Evolutionary conservation across 2,888 invertebrate genomes (phyloP).

Genomic region (Aspidapion aeneum): DNA sequence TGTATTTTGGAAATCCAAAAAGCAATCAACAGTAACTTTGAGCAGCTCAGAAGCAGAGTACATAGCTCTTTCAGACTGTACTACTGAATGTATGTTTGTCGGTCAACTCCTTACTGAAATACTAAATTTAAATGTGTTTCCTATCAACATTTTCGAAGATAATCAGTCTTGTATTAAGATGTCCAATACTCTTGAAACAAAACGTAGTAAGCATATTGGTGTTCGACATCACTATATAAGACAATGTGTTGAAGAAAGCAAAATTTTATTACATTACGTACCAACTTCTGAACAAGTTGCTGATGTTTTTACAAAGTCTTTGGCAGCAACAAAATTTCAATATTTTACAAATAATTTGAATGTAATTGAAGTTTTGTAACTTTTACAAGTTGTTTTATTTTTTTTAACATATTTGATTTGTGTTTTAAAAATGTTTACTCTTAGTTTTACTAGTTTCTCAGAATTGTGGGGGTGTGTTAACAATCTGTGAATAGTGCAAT

Average conservation of each 20-base stretch:
- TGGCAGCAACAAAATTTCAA: background rate
- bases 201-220: conserved; percentile 19
- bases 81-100: conserved; percentile 24
- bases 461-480: background rate
- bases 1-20: conserved; percentile 25
- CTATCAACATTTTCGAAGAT: conserved; percentile 15
- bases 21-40: conserved; percentile 23
- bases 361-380: background rate
- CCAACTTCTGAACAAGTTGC: background rate
- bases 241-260: background rate
- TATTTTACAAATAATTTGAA: background rate
- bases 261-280: conserved; percentile 9
- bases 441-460: background rate
- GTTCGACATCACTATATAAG: conserved; percentile 9
- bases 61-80: conserved; percentile 22
- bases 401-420: too few species aligned
- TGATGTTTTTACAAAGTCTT: background rate
- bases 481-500: background rate
- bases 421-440: too few species aligned
- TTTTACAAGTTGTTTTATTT: too few species aligned
- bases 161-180: conserved; percentile 18
- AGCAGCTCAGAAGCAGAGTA: conserved; percentile 28
- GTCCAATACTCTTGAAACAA: conserved; percentile 20
- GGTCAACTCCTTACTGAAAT: conserved; percentile 21
- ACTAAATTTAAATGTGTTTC: conserved; percentile 12